Evolutionary conservation across 2,113 vertebrate genomes (phyloP).

Genomic region (Sisor rabdophorus): DNA sequence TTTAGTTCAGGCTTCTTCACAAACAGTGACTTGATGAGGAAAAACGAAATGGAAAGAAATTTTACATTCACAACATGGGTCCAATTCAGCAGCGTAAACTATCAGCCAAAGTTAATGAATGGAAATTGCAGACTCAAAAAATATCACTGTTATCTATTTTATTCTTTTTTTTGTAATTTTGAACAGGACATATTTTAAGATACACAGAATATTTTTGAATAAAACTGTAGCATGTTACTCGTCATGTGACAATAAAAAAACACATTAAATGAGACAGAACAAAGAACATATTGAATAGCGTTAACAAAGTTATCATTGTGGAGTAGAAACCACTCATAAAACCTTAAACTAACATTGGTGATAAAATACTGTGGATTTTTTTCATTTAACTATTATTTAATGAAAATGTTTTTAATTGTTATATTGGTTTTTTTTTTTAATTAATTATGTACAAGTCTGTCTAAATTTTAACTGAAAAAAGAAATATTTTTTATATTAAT

Average conservation of each 20-base stretch:
- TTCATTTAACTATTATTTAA: not conserved
- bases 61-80: conserved; percentile 6
- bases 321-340: conserved; percentile 15
- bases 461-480: conserved; percentile 49
- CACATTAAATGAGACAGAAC: conserved; percentile 4
- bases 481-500: conserved; percentile 59
- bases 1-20: conserved; percentile 9
- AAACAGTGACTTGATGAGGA: conserved; percentile 2
- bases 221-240: conserved; percentile 19
- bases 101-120: conserved; percentile 17
- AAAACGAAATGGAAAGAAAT: not conserved
- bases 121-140: conserved; percentile 14
- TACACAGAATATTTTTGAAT: conserved; percentile 20
- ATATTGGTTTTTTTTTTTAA: conserved; percentile 58
- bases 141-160: conserved; percentile 29
- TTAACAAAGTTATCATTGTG: conserved; percentile 20
- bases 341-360: conserved; percentile 25
- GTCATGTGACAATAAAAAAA: conserved; percentile 24
- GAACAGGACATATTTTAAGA: conserved; percentile 36
- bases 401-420: conserved; percentile 28
- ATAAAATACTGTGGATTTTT: conserved; percentile 1
- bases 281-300: conserved; percentile 32
- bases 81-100: not conserved
- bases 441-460: conserved; percentile 42
- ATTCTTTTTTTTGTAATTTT: conserved; percentile 37